Conservation (phyloP, 2,888 invertebrate genomes). For the Pseudoips prasinana region DNA sequence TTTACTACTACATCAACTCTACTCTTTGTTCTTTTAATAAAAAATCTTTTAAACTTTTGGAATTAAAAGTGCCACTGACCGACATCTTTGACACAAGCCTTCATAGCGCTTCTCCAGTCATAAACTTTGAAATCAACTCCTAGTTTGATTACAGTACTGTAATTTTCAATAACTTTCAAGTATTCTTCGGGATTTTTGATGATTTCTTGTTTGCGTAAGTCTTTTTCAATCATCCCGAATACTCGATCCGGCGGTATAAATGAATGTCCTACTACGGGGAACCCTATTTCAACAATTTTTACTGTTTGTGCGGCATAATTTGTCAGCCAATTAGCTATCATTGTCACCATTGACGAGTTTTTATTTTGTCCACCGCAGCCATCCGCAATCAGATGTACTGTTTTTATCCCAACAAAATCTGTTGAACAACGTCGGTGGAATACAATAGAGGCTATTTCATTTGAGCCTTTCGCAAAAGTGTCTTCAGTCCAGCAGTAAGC, state of each 20-base stretch:
- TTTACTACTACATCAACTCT: slow-evolving; percentile 12
- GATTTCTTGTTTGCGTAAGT: slow-evolving; percentile 20
- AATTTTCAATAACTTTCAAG: slow-evolving; percentile 15
- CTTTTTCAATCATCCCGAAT: slow-evolving; percentile 31
- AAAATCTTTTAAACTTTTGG: slow-evolving; percentile 8
- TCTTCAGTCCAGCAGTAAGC: slow-evolving; percentile 28
- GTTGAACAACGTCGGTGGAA: slow-evolving; percentile 21
- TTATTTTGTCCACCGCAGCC: slow-evolving; percentile 42
- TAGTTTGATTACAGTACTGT: slow-evolving; percentile 17
- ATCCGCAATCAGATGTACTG: slow-evolving; percentile 35
- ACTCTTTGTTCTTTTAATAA: slow-evolving; percentile 10
- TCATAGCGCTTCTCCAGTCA: slow-evolving; percentile 22
- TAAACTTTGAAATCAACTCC: slow-evolving; percentile 13
- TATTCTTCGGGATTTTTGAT: slow-evolving; percentile 28
- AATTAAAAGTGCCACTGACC: slow-evolving; percentile 15
- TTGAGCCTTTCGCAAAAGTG: slow-evolving; percentile 14
- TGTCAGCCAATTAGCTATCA: slow-evolving; percentile 28
- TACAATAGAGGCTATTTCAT: slow-evolving; percentile 14
- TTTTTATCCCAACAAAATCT: slow-evolving; percentile 12
- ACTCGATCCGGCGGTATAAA: slow-evolving; percentile 33
- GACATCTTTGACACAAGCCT: slow-evolving; percentile 18
- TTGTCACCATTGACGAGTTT: slow-evolving; percentile 31
- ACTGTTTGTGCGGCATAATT: slow-evolving; percentile 19
- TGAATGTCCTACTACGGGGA: slow-evolving; percentile 32
- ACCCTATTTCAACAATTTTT: slow-evolving; percentile 24